Percentiles rank a stretch among this genome's conserved stretches.
Evolutionary conservation across 2,797 vertebrate genomes (phyloP).

Genomic region (Brachymystax lenok): DNA sequence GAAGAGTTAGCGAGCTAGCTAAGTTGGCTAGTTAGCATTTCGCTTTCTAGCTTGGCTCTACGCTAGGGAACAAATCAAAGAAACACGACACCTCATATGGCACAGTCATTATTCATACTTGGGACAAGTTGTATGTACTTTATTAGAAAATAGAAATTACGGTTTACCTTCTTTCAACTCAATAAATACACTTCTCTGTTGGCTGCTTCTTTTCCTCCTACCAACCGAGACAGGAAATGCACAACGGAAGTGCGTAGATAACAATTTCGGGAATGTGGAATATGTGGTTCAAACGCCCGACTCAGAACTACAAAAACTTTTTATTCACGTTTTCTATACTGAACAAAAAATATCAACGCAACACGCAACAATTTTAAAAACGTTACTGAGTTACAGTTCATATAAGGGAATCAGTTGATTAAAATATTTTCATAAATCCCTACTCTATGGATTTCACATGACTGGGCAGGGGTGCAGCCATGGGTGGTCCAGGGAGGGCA

Average conservation of each 20-base stretch:
- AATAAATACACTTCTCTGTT: slow-evolving; percentile 33
- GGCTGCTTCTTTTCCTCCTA: slow-evolving; percentile 28
- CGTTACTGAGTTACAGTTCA: no score
- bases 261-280: not conserved
- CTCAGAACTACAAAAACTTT: not conserved
- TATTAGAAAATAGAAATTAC: not conserved
- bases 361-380: no score
- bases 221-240: slow-evolving; percentile 51
- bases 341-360: no score
- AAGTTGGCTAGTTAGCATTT: not conserved
- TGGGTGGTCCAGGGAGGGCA: no score
- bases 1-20: not conserved
- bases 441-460: no score
- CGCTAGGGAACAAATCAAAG: not conserved
- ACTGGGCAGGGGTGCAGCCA: no score
- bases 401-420: no score
- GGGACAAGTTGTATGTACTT: not conserved
- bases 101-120: not conserved
- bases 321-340: not conserved
- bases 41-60: not conserved
- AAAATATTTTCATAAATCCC: no score
- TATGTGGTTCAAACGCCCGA: slow-evolving; percentile 14
- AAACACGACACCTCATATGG: not conserved
- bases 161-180: slow-evolving; percentile 16
- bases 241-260: slow-evolving; percentile 12